A percentile compares a stretch with the other conserved stretches of the same genome.
Conservation (phyloP, 2,888 invertebrate species). For the Lasioglossum leucozonium region DNA sequence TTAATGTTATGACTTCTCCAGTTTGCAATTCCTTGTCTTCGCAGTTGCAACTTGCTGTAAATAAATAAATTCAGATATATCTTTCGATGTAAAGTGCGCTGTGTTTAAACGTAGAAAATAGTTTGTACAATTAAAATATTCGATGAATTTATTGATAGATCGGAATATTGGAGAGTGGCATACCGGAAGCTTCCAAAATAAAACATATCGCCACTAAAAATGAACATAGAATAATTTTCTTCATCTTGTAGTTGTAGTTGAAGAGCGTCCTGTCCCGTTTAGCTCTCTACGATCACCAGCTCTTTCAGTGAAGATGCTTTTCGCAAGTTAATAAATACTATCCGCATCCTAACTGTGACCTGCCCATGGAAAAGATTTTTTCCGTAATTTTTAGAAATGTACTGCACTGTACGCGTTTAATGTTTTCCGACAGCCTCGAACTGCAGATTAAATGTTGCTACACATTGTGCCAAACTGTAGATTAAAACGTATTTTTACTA, state of each 20-base stretch:
- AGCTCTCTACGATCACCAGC: constrained; percentile 1
- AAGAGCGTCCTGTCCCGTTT: background rate
- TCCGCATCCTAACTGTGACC: background rate
- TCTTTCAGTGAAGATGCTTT: background rate
- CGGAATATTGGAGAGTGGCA: background rate
- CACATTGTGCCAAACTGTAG: no score
- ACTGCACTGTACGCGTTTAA: background rate
- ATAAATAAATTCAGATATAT: background rate
- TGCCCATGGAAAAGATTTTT: background rate
- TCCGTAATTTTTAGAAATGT: background rate
- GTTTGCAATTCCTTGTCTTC: background rate
- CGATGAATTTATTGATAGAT: background rate
- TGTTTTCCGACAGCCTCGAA: no score
- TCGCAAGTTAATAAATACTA: background rate
- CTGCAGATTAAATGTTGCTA: no score
- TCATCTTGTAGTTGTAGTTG: constrained; percentile 44
- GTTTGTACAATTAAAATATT: background rate
- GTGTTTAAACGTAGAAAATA: background rate
- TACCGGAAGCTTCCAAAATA: constrained; percentile 47
- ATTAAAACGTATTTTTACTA: no score
- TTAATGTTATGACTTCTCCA: background rate
- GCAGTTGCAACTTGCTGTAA: constrained; percentile 28
- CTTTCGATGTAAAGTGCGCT: background rate
- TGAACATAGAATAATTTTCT: constrained; percentile 12
- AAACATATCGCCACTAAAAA: constrained; percentile 41